Conservation (phyloP, 2,113 vertebrate genomes). For the Brevimyrus niger region DNA sequence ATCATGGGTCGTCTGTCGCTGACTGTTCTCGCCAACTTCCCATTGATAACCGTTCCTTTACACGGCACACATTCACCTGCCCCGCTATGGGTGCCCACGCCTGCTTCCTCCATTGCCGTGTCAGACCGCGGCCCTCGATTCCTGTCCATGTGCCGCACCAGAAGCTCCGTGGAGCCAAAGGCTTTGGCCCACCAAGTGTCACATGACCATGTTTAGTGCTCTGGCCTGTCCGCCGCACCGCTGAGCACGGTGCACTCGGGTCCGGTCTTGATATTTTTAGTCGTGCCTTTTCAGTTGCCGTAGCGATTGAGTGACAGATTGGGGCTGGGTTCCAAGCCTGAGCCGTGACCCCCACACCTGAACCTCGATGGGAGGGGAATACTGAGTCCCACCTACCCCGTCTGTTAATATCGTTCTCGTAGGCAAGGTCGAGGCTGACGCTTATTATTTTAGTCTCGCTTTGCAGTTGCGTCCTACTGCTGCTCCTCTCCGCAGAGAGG, state of each 20-base stretch:
- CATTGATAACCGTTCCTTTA: neutral
- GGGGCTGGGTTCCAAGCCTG: conserved; percentile 40
- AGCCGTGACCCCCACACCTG: neutral
- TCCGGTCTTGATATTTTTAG: conserved; percentile 12
- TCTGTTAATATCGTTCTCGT: neutral
- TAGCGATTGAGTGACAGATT: conserved; percentile 51
- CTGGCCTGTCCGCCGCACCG: neutral
- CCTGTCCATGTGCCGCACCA: neutral
- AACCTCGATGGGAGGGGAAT: neutral
- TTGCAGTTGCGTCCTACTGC: neutral
- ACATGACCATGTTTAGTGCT: neutral
- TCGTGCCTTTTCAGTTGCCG: conserved; percentile 27
- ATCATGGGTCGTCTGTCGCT: neutral
- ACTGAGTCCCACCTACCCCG: neutral
- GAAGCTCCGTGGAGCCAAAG: neutral
- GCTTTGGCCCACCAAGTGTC: neutral
- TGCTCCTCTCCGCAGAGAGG: neutral
- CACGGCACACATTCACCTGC: neutral
- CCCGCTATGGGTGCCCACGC: neutral
- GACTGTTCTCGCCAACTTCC: neutral
- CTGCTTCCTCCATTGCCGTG: neutral
- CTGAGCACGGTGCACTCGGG: neutral
- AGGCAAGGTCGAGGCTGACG: neutral
- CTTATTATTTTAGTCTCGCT: neutral
- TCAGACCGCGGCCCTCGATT: neutral